A percentile compares a stretch with the other conserved stretches of the same genome.
phyloP scores from a whole-genome alignment of 1,140 invertebrate species.

The Rhopalosiphum padi region DNA sequence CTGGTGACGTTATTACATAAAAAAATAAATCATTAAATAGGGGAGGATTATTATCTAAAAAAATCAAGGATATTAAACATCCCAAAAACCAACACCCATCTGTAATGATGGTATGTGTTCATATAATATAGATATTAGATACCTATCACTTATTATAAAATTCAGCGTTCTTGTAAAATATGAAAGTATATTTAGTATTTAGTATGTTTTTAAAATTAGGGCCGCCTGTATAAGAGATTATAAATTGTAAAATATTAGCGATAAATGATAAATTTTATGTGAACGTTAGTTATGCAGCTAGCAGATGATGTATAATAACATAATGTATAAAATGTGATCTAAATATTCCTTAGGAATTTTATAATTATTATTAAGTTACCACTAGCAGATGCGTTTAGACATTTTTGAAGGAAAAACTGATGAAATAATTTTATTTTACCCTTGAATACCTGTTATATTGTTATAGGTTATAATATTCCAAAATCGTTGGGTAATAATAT shows the following conservation, averaged over 20 bases:
- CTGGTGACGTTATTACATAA: too few relatives aligned
- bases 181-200: not conserved
- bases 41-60: too few relatives aligned
- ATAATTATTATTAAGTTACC: not conserved
- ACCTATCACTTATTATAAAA: not conserved
- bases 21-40: too few relatives aligned
- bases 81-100: too few relatives aligned
- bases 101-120: not conserved
- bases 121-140: not conserved
- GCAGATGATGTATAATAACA: not conserved
- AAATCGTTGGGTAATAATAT: too few relatives aligned
- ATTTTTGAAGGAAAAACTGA: too few relatives aligned
- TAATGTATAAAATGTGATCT: not conserved
- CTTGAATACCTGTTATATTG: too few relatives aligned
- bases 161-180: not conserved
- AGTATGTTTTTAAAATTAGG: not conserved
- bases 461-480: too few relatives aligned
- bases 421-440: too few relatives aligned
- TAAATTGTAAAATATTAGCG: not conserved
- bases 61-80: too few relatives aligned
- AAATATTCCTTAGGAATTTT: not conserved
- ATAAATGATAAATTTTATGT: not conserved
- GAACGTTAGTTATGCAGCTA: not conserved
- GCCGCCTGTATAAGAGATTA: not conserved
- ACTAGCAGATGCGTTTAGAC: too few relatives aligned